Evolutionary conservation across 1,140 invertebrate species (phyloP), one percentile per base, ranked within the genome.

Genomic region (Tribolium castaneum): DNA sequence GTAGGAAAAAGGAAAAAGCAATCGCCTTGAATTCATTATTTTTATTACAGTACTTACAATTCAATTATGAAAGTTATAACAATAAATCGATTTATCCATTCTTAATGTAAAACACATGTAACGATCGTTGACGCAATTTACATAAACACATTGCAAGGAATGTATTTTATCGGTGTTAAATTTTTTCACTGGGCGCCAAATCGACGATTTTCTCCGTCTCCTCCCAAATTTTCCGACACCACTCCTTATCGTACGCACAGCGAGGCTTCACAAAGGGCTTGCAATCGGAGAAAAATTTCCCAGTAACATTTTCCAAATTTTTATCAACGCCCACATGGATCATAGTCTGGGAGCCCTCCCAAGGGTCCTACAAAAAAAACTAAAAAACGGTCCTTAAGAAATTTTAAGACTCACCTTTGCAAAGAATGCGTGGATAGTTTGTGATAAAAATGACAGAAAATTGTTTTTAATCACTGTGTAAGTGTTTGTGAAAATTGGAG

Each of bases 301-400:
- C 79, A 7, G 35, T 82, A 3, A 80, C 19, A 2, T 70, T 49
- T 72, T 80, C 54, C 9, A 80, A 45, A 59, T 76, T 82, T 35
- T 90, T 88, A 13, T 89, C 88, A 13, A 91, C 87, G n/a, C 90
- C 90, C 45, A 90, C 84, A 83, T 90, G 88, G 19, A 91, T 87
- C 0, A 86, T 82, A 1, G 91, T 91, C 80, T 92, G 90, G 6
- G 90, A 90, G 0, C 90, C 92, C 82, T 89, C 87, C 80, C 85
- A 85, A 0, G 87, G 34, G 77, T 80, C 88, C 85, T 92, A 86
- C 80, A 88, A 82, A 88, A n/a, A 14, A 25, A 14, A 30, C 6
- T 30, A 30, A 30, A 30, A 30, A 30, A 19, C 16, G 16, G 16
- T 14, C 73, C n/a, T 54, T 9, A 54, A 54, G 12, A 54, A 19